Conservation (phyloP, 2,888 invertebrate species). For the Mythimna impura region DNA sequence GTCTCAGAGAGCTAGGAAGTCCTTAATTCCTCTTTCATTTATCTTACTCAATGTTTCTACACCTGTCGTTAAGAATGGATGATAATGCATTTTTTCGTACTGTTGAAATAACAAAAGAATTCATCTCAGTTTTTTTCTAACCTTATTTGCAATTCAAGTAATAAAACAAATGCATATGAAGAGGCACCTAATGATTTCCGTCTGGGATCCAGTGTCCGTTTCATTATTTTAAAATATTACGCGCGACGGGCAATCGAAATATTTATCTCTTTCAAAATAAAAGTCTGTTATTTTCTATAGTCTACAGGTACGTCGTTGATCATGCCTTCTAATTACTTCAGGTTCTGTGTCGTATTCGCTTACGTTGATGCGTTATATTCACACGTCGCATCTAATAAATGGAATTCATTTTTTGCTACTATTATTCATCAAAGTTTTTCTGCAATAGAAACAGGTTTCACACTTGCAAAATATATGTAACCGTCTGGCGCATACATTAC, state of each 20-base stretch:
- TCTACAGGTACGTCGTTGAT: constrained; percentile 29
- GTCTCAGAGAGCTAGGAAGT: constrained; percentile 8
- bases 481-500: constrained; percentile 44
- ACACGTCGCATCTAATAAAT: constrained; percentile 31
- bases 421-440: constrained; percentile 46
- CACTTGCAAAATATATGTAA: constrained; percentile 53
- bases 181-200: constrained; percentile 56
- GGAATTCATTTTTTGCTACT: constrained; percentile 32
- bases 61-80: constrained; percentile 19
- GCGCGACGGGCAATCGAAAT: constrained; percentile 44
- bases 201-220: constrained; percentile 56
- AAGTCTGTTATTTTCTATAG: constrained; percentile 42
- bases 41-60: constrained; percentile 12
- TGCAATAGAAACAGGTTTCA: constrained; percentile 52
- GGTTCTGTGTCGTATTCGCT: constrained; percentile 25
- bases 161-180: constrained; percentile 53
- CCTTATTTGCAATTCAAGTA: constrained; percentile 43
- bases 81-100: constrained; percentile 15
- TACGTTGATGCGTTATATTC: constrained; percentile 32
- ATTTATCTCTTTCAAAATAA: constrained; percentile 43
- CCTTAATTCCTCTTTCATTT: constrained; percentile 27
- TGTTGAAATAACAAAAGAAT: constrained; percentile 29
- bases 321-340: constrained; percentile 48
- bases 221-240: constrained; percentile 51
- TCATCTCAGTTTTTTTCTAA: constrained; percentile 28